Percentiles rank a stretch among this genome's conserved stretches.
phyloP scores from a whole-genome alignment of 1,140 invertebrate species.

The Macrotrachela quadricornifera region DNA sequence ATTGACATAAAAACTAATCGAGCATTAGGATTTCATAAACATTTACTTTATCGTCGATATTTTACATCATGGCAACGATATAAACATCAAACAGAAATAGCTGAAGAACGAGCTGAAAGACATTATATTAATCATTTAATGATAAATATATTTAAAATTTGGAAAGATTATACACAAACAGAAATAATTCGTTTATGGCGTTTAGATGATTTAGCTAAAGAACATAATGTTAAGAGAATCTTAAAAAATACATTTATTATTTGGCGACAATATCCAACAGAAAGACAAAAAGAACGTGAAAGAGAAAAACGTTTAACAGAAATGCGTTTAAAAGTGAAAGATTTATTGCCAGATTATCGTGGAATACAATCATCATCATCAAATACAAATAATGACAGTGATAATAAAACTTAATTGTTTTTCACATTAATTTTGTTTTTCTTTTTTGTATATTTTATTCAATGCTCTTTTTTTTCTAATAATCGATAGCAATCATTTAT shows the following conservation, averaged over 20 bases:
- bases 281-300: slow-evolving; percentile 13
- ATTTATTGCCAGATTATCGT: slow-evolving; percentile 19
- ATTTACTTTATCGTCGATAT: slow-evolving; percentile 12
- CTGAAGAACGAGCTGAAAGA: slow-evolving; percentile 14
- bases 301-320: slow-evolving; percentile 15
- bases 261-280: slow-evolving; percentile 16
- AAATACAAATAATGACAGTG: no score
- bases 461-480: no score
- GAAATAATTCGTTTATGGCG: slow-evolving; percentile 15
- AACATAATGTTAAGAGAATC: slow-evolving; percentile 15
- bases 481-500: no score
- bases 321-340: slow-evolving; percentile 19
- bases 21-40: slow-evolving; percentile 15
- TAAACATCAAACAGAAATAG: slow-evolving; percentile 15
- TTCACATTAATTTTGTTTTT: no score
- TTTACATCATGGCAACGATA: slow-evolving; percentile 17
- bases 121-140: slow-evolving; percentile 12
- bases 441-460: no score
- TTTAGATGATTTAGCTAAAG: slow-evolving; percentile 13
- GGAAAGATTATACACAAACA: slow-evolving; percentile 13
- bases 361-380: no score
- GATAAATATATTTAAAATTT: slow-evolving; percentile 12
- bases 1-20: background rate
- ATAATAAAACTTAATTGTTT: no score
- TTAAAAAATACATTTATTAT: slow-evolving; percentile 13